Evolutionary conservation across 2,113 vertebrate species (phyloP).

Genomic region (Barnardius zonarius): DNA sequence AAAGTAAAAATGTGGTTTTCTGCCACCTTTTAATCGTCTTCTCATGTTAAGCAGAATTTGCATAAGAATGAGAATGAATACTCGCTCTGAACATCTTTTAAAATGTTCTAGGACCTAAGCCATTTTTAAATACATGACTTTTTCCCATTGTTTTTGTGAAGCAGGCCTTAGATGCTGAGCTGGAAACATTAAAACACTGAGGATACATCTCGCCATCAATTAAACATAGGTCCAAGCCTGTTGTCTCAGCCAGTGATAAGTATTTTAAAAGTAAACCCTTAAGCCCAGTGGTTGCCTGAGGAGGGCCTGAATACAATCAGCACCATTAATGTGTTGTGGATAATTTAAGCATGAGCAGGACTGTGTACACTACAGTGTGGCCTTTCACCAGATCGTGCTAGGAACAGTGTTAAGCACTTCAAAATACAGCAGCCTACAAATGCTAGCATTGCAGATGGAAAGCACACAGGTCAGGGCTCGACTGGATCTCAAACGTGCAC

Average conservation of each 20-base stretch:
- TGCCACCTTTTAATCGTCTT: neutral
- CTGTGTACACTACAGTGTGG: neutral
- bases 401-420: neutral
- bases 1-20: neutral
- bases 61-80: neutral
- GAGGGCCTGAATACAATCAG: neutral
- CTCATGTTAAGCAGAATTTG: neutral
- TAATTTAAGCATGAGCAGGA: neutral
- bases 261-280: constrained; percentile 23
- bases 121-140: neutral
- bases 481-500: neutral
- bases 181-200: neutral
- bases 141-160: neutral
- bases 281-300: neutral
- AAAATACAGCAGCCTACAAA: neutral
- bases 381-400: neutral
- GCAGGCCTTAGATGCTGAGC: neutral
- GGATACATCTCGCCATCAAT: neutral
- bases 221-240: neutral
- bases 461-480: neutral
- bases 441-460: neutral
- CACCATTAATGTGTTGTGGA: neutral
- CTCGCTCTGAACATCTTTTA: neutral
- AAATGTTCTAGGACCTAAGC: neutral
- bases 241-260: neutral